Conservation (phyloP, 2,888 invertebrate species). For the Ochropleura leucogaster region DNA sequence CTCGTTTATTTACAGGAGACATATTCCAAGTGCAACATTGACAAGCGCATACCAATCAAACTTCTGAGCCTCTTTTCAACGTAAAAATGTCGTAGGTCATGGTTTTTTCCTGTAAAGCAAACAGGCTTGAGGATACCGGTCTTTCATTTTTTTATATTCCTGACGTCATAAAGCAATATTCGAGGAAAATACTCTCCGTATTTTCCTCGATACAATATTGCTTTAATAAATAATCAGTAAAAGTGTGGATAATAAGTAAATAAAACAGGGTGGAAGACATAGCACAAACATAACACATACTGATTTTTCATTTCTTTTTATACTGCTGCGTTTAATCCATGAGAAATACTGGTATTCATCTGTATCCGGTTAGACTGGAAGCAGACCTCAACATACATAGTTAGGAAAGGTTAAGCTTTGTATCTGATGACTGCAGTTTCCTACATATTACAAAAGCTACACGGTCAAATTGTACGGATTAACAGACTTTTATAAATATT, state of each 20-base stretch:
- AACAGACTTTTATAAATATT: no score
- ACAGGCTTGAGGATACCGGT: slow-evolving; percentile 17
- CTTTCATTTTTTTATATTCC: slow-evolving; percentile 6
- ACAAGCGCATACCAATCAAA: not conserved
- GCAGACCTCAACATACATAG: no score
- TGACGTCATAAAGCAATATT: not conserved
- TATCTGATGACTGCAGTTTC: no score
- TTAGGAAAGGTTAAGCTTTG: no score
- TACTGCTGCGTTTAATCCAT: no score
- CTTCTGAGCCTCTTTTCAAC: not conserved
- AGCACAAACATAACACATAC: no score
- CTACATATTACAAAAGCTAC: no score
- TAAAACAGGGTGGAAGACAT: not conserved
- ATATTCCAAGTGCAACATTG: not conserved
- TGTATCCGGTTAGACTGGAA: no score
- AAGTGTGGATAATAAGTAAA: not conserved
- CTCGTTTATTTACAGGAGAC: not conserved
- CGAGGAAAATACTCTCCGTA: not conserved
- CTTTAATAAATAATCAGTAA: slow-evolving; percentile 2
- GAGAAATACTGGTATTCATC: no score
- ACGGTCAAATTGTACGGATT: no score
- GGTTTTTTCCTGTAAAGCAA: slow-evolving; percentile 14
- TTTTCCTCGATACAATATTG: no score
- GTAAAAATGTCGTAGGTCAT: slow-evolving; percentile 9
- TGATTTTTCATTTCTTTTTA: no score